phyloP scores from a whole-genome alignment of 2,113 vertebrate species.

The Passer montanus region DNA sequence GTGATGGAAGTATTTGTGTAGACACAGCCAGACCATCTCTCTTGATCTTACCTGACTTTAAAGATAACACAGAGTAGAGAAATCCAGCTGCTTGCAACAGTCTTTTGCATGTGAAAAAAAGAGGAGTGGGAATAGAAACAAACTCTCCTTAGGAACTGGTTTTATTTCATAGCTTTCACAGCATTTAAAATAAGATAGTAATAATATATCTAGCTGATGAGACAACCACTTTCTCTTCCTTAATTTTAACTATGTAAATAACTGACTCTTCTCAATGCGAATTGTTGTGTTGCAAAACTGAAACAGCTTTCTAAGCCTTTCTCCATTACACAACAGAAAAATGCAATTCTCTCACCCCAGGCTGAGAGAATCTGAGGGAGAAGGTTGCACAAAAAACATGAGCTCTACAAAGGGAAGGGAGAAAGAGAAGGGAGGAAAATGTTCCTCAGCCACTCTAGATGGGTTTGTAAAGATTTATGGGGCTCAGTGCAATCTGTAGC shows the following conservation, averaged over 20 bases:
- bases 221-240: background rate
- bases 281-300: background rate
- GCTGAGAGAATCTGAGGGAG: slow-evolving; percentile 15
- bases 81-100: background rate
- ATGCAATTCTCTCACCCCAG: background rate
- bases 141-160: background rate
- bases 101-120: background rate
- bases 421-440: background rate
- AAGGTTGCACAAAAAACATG: background rate
- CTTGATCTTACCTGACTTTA: background rate
- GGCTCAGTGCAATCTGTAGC: slow-evolving; percentile 66
- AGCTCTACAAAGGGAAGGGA: background rate
- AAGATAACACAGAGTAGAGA: background rate
- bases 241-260: background rate
- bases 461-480: slow-evolving; percentile 73
- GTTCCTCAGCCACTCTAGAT: slow-evolving; percentile 19
- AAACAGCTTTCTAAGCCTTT: background rate
- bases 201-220: background rate
- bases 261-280: background rate
- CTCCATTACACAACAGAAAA: background rate
- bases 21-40: background rate
- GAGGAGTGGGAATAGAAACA: background rate
- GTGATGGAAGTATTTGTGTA: background rate
- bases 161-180: background rate
- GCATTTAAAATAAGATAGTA: background rate